phyloP scores from a whole-genome alignment of 2,113 vertebrate species.

The Lophius piscatorius region DNA sequence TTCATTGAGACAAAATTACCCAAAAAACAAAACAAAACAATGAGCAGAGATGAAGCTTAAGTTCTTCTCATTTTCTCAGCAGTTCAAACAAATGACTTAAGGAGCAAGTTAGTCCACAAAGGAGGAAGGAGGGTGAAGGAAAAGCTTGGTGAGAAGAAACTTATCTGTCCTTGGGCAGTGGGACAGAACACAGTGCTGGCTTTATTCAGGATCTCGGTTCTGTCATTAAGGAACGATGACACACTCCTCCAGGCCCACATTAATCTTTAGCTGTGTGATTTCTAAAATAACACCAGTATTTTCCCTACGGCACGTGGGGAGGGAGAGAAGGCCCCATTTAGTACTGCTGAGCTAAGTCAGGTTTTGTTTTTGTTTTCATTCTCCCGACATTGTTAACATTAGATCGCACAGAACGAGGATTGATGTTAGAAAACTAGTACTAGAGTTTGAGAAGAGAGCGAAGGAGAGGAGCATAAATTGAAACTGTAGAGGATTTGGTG shows the following conservation, averaged over 20 bases:
- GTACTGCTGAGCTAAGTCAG: constrained; percentile 35
- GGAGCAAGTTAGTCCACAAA: constrained; percentile 66
- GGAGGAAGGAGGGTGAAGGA: constrained; percentile 51
- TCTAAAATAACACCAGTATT: constrained; percentile 81
- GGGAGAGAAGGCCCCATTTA: constrained; percentile 56
- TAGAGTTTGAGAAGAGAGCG: constrained; percentile 7
- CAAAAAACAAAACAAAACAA: constrained; percentile 9
- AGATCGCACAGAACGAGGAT: constrained; percentile 34
- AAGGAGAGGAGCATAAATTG: constrained; percentile 3
- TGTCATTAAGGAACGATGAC: constrained; percentile 81
- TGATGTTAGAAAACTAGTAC: constrained; percentile 29
- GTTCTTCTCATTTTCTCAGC: constrained; percentile 30
- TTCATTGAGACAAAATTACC: constrained; percentile 40
- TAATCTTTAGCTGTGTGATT: constrained; percentile 81
- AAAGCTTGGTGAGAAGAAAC: constrained; percentile 68
- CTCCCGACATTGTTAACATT: constrained; percentile 48
- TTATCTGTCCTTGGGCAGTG: constrained; percentile 76
- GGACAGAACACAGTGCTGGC: constrained; percentile 78
- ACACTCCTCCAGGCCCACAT: constrained; percentile 79
- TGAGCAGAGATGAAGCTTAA: constrained; percentile 31
- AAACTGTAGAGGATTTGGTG: constrained; percentile 15
- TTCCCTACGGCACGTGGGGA: constrained; percentile 59
- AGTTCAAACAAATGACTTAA: constrained; percentile 53
- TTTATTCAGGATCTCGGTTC: constrained; percentile 72
- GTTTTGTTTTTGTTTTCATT: constrained; percentile 31